Conservation (phyloP, 1,140 invertebrate species). For the Drosophila repletoides region DNA sequence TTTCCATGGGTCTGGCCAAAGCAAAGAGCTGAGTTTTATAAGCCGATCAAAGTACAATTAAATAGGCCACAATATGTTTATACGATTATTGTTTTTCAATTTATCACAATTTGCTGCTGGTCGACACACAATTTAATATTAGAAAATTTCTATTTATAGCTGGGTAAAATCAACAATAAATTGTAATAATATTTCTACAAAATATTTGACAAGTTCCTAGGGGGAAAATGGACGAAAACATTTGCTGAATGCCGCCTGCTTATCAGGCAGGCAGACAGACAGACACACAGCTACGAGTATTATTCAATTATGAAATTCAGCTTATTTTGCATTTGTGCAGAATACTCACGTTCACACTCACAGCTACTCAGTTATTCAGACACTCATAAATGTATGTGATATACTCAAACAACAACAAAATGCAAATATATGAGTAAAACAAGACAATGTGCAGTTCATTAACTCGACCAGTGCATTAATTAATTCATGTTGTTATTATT, state of each 20-base stretch:
- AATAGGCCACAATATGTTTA: constrained; percentile 38
- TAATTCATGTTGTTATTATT: constrained; percentile 56
- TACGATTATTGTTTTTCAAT: constrained; percentile 41
- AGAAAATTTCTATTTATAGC: constrained; percentile 45
- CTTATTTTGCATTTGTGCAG: constrained; percentile 71
- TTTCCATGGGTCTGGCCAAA: constrained; percentile 9
- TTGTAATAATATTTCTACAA: constrained; percentile 34
- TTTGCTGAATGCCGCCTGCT: constrained; percentile 17
- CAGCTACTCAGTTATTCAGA: constrained; percentile 3
- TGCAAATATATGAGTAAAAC: neutral
- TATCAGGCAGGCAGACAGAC: constrained; percentile 37
- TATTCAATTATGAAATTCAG: constrained; percentile 67
- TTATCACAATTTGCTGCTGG: constrained; percentile 21
- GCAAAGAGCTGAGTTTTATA: constrained; percentile 33
- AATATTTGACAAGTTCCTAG: constrained; percentile 24
- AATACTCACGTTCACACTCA: constrained; percentile 1
- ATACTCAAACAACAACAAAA: constrained; percentile 27
- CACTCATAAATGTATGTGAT: constrained; percentile 32
- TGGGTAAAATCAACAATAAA: constrained; percentile 16
- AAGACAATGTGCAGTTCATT: constrained; percentile 70
- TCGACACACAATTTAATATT: constrained; percentile 53
- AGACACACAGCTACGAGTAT: constrained; percentile 29
- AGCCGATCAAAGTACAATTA: constrained; percentile 57
- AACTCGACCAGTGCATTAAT: constrained; percentile 59
- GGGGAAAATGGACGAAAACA: neutral